Evolutionary conservation across 2,113 vertebrate genomes (phyloP).

Genomic region (Cairina moschata): DNA sequence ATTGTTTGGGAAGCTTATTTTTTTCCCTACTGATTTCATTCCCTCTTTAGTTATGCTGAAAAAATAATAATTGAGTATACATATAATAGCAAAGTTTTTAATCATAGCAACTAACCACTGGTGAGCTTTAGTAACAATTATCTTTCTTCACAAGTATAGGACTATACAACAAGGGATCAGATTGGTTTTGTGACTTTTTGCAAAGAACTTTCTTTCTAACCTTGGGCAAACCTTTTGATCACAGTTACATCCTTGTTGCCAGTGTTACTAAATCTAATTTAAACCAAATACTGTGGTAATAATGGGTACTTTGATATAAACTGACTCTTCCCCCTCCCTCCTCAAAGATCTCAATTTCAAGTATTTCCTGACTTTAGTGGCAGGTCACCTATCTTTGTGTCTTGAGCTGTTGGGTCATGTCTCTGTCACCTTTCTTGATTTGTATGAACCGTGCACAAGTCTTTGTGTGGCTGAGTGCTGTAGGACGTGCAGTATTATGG

Average conservation of each 20-base stretch:
- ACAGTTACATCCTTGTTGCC: not conserved
- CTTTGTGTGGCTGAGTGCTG: not conserved
- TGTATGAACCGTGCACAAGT: not conserved
- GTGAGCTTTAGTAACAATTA: conserved; percentile 46
- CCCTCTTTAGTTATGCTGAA: not conserved
- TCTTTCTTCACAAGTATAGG: not conserved
- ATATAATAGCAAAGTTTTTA: not conserved
- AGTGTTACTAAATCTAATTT: conserved; percentile 11
- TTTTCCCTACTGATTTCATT: not conserved
- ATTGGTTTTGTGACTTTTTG: conserved; percentile 48
- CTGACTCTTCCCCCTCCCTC: not conserved
- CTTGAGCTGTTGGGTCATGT: not conserved
- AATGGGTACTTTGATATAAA: not conserved
- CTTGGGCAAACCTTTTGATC: conserved; percentile 21
- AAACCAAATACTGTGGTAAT: not conserved
- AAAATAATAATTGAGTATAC: not conserved
- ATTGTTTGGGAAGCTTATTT: not conserved
- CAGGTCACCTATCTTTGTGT: not conserved
- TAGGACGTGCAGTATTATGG: rapidly evolving
- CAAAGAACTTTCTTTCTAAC: conserved; percentile 30
- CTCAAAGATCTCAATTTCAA: rapidly evolving
- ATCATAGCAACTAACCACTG: not conserved
- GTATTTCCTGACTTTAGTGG: not conserved
- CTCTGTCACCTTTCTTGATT: not conserved
- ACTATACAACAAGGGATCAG: not conserved